Percentiles rank a stretch among this genome's conserved stretches.
Conservation (phyloP, 1,140 invertebrate species). For the Berghia stephanieae region DNA sequence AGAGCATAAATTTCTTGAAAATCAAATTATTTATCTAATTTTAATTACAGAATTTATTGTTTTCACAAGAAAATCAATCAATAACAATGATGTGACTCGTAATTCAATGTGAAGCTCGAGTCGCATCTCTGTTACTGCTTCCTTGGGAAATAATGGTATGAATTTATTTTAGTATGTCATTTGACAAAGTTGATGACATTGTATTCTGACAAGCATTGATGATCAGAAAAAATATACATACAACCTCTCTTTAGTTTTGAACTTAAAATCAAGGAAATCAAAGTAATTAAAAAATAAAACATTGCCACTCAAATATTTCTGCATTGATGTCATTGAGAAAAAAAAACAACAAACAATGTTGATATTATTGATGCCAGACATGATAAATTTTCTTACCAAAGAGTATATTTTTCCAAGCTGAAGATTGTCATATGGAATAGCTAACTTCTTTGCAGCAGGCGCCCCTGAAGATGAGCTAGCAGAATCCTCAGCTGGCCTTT, state of each 20-base stretch:
- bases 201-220: too few species aligned
- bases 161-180: too few species aligned
- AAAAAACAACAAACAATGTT: neutral
- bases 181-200: too few species aligned
- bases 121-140: too few species aligned
- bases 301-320: neutral
- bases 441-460: conserved; percentile 75
- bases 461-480: conserved; percentile 64
- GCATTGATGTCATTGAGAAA: neutral
- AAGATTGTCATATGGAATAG: conserved; percentile 90
- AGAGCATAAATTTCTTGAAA: too few species aligned
- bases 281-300: neutral
- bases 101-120: too few species aligned
- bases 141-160: too few species aligned
- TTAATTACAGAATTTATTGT: too few species aligned
- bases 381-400: conserved; percentile 66
- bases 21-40: too few species aligned
- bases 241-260: neutral
- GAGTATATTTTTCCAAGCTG: conserved; percentile 92
- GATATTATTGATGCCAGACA: neutral
- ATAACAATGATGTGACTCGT: too few species aligned
- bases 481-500: conserved; percentile 59
- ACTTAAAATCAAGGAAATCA: neutral
- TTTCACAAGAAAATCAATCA: too few species aligned
- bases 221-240: neutral